phyloP scores from a whole-genome alignment of 2,797 vertebrate genomes.

The Sebastes iracundus region DNA sequence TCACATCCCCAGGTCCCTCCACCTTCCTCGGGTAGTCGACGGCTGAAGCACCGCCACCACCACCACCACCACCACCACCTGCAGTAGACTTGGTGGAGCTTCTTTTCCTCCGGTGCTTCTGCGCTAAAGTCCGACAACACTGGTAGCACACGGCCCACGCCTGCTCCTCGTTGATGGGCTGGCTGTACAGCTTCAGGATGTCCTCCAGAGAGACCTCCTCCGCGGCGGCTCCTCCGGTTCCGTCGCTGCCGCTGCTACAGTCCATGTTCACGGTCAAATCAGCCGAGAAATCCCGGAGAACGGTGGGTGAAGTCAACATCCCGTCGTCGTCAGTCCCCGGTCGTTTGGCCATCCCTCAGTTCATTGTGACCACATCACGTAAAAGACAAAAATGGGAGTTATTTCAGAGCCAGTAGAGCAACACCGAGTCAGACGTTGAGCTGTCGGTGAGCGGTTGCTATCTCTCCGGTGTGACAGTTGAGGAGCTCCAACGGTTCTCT shows the following conservation, averaged over 20 bases:
- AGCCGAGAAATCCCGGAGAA: constrained; percentile 54
- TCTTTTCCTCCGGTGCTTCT: constrained; percentile 66
- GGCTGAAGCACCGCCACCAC: constrained; percentile 40
- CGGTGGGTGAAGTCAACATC: constrained; percentile 71
- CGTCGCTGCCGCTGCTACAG: constrained; percentile 57
- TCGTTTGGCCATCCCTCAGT: constrained; percentile 78
- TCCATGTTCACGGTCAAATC: constrained; percentile 73
- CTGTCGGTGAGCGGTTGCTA: not conserved
- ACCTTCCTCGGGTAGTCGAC: constrained; percentile 62
- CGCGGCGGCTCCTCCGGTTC: constrained; percentile 51
- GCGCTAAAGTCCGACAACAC: constrained; percentile 86
- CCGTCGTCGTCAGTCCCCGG: constrained; percentile 71
- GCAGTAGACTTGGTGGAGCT: constrained; percentile 57
- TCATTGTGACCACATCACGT: constrained; percentile 31
- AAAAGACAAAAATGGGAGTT: not conserved
- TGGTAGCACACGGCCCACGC: constrained; percentile 98
- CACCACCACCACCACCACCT: constrained; percentile 20
- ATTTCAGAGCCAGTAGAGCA: not conserved
- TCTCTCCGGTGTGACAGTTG: not conserved
- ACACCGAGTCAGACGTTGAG: not conserved
- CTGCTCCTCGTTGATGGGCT: constrained; percentile 98
- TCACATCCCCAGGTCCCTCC: constrained; percentile 85
- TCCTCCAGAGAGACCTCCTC: constrained; percentile 88
- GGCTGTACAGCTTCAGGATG: constrained; percentile 91
- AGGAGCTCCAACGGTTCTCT: constrained; percentile 28